Evolutionary conservation across 92 coral and sea anemone genomes (phyloP).

Genomic region (Zoanthus sansibaricus): DNA sequence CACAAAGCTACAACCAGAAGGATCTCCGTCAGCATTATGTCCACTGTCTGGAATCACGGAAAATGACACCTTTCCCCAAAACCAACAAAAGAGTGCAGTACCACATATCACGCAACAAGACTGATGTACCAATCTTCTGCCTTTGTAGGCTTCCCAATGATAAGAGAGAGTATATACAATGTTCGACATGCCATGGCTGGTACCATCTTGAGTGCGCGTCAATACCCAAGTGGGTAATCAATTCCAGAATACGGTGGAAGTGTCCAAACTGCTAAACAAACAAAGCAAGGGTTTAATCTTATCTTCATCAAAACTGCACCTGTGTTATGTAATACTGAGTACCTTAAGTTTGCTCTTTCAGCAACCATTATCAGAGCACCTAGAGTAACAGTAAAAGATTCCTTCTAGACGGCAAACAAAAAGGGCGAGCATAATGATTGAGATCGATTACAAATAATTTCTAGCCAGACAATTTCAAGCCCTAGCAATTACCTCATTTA

Average conservation of each 20-base stretch:
- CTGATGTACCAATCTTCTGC: constrained; percentile 40
- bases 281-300: too few relatives aligned
- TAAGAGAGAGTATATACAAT: not conserved
- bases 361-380: not conserved
- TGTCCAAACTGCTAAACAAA: constrained; percentile 10
- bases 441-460: too few relatives aligned
- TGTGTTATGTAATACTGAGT: not conserved
- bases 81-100: constrained; percentile 47
- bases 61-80: constrained; percentile 52
- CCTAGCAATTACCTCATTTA: constrained; percentile 1
- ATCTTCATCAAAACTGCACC: too few relatives aligned
- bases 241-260: constrained; percentile 1
- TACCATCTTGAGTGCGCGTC: not conserved
- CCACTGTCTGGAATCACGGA: constrained; percentile 45
- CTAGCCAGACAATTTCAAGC: not conserved
- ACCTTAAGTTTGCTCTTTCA: not conserved
- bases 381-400: not conserved
- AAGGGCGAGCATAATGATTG: not conserved
- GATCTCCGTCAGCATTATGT: constrained; percentile 56
- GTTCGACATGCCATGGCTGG: not conserved
- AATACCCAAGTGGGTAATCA: constrained; percentile 3
- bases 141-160: not conserved
- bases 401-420: not conserved
- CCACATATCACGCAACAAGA: not conserved
- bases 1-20: constrained; percentile 43